Base-by-base conservation (phyloP, 2,888 invertebrate species). In the Philaethria dido region DNA sequence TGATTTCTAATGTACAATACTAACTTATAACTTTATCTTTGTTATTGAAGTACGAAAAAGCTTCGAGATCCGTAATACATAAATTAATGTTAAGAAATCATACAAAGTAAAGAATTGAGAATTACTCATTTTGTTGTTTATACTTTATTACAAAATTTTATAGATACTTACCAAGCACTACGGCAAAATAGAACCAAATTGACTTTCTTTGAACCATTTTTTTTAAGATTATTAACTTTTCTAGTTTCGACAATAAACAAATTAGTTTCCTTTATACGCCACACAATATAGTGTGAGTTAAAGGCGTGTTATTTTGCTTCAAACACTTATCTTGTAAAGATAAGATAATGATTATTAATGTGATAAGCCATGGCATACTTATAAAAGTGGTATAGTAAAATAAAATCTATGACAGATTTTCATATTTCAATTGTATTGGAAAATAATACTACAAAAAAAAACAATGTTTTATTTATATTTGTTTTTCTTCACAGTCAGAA, bases 131-230 rank as follows among this genome's bases (percentile, higher is more conserved):
- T 8, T 8, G 8, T 33, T 33, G 5, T 8, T 8, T 33, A 1
- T 1, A 8, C 3, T 33, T 33, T 33, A 33, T 33, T 33, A 50
- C 16, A 16, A n/a, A 29, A 3, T 3, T 50, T 25, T 29, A 6
- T 29, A 29, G 25, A 2, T 54, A 88, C 92, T 85, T 78, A 93
- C 94, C 92, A 69, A 93, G 83, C 75, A 93, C 79, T 65, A 93
- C 84, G 47, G 93, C 89, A n/a, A 94, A 83, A 76, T 93, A 94
- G 77, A 93, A 93, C 80, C 87, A 84, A 36, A 89, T 70, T 3
- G 92, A 82, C 76, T 79, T 90, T 70, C 77, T 86, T 72, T 85
- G 83, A 55, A 83, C 85, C 93, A 93, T 93, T 4, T 42, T 83
- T 87, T 89, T n/a, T n/a, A n/a, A n/a, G 50, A 60, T 66, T 69